These are phyloP conservation scores for Sylvia borin DNA, from an alignment of 2,797 vertebrate genomes.

Conservation along the genomic window DNA sequence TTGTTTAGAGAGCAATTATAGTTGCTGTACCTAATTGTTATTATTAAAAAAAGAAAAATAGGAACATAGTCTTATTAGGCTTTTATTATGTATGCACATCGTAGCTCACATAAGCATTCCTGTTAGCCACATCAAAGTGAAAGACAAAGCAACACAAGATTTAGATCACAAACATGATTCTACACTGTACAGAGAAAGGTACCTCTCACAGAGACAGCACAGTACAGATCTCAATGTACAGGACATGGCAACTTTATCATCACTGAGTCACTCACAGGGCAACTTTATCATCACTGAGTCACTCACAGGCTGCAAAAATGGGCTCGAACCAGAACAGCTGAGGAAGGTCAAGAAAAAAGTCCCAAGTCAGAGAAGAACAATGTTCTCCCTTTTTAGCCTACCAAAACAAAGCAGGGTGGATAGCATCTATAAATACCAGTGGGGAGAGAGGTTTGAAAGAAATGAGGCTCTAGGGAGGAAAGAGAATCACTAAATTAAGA, in stretches of 20 bases:
- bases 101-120: not conserved
- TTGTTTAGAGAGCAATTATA: not conserved
- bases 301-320: not conserved
- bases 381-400: not conserved
- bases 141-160: not conserved
- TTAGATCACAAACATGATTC: not conserved
- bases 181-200: not conserved
- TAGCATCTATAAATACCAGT: not conserved
- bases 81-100: not conserved
- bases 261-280: not conserved
- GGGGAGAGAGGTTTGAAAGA: not conserved
- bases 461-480: not conserved
- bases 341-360: not conserved
- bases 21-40: not conserved
- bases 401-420: not conserved
- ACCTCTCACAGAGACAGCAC: not conserved
- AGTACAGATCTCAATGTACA: not conserved
- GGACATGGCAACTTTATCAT: not conserved
- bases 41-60: not conserved
- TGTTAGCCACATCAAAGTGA: not conserved
- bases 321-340: not conserved
- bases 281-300: not conserved
- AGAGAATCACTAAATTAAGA: conserved; percentile 17
- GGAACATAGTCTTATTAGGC: not conserved
- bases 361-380: not conserved